phyloP scores from a whole-genome alignment of 2,888 invertebrate genomes.

The Drosophila acutilabella region DNA sequence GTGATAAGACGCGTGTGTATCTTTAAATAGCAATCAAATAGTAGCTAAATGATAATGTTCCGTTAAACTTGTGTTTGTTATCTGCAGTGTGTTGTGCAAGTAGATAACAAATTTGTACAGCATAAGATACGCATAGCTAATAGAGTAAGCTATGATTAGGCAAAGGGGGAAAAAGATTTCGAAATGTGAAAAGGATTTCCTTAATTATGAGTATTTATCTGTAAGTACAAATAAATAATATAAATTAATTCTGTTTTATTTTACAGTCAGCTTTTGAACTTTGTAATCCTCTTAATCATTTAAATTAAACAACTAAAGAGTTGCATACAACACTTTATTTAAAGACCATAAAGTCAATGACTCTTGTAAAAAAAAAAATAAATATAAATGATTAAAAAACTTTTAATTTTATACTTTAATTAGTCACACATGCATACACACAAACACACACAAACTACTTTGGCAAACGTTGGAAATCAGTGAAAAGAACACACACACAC shows the following conservation, averaged over 20 bases:
- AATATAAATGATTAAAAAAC: constrained; percentile 31
- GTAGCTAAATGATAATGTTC: constrained; percentile 10
- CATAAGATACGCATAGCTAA: constrained; percentile 12
- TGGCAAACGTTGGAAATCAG: constrained; percentile 53
- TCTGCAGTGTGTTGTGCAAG: constrained; percentile 11
- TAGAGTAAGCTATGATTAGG: neutral
- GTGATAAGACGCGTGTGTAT: constrained; percentile 33
- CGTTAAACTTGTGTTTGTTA: constrained; percentile 16
- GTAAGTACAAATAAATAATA: no score
- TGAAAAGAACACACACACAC: constrained; percentile 63
- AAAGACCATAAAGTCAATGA: constrained; percentile 49
- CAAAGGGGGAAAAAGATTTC: neutral
- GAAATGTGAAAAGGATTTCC: no score
- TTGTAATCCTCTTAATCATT: constrained; percentile 1
- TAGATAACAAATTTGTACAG: constrained; percentile 27
- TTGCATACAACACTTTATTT: constrained; percentile 12
- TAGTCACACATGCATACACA: constrained; percentile 42
- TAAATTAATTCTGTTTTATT: neutral
- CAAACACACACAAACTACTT: constrained; percentile 50
- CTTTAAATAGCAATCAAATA: constrained; percentile 36
- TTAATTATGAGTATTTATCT: no score
- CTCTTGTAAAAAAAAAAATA: constrained; percentile 30
- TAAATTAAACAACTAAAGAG: neutral
- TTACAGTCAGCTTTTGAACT: neutral
- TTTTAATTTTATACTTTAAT: constrained; percentile 70